Evolutionary conservation across 2,888 invertebrate genomes (phyloP).

Genomic region (Camptogramma bilineatum): DNA sequence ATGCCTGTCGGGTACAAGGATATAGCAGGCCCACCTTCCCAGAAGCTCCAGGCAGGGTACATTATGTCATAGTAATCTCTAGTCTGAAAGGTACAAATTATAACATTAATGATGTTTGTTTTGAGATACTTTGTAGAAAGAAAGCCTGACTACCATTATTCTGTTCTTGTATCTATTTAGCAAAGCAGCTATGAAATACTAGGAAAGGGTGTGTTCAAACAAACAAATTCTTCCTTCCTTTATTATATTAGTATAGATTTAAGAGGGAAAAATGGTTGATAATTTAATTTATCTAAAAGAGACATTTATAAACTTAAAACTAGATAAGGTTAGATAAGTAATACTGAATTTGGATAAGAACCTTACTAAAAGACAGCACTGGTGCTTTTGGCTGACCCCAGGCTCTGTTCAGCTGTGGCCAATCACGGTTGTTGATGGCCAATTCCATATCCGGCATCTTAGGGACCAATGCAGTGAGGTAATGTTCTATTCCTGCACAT

Average conservation of each 20-base stretch:
- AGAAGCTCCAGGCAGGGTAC: slow-evolving; percentile 99
- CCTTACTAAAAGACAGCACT: slow-evolving; percentile 98
- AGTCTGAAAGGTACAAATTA: slow-evolving; percentile 77
- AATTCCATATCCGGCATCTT: slow-evolving; percentile 93
- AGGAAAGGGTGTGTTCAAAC: too few relatives aligned
- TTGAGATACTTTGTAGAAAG: too few relatives aligned
- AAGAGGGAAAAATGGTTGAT: too few relatives aligned
- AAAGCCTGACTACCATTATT: too few relatives aligned
- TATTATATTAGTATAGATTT: too few relatives aligned
- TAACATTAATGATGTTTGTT: background rate
- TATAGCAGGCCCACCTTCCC: slow-evolving; percentile 99
- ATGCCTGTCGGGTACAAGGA: slow-evolving; percentile 96
- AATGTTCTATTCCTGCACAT: slow-evolving; percentile 96
- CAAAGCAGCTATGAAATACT: too few relatives aligned
- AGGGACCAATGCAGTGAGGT: slow-evolving; percentile 88
- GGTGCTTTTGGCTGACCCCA: slow-evolving; percentile 88
- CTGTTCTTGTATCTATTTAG: too few relatives aligned
- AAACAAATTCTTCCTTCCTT: too few relatives aligned
- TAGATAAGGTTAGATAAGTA: too few relatives aligned
- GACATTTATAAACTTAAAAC: too few relatives aligned
- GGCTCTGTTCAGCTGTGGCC: slow-evolving; percentile 92
- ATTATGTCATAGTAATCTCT: slow-evolving; percentile 94
- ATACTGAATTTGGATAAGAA: slow-evolving; percentile 54
- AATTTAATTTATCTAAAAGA: too few relatives aligned
- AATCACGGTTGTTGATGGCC: slow-evolving; percentile 95